Percentiles rank a stretch among this genome's conserved stretches.
phyloP scores from a whole-genome alignment of 2,113 vertebrate species.

The Phalacrocorax carbo region DNA sequence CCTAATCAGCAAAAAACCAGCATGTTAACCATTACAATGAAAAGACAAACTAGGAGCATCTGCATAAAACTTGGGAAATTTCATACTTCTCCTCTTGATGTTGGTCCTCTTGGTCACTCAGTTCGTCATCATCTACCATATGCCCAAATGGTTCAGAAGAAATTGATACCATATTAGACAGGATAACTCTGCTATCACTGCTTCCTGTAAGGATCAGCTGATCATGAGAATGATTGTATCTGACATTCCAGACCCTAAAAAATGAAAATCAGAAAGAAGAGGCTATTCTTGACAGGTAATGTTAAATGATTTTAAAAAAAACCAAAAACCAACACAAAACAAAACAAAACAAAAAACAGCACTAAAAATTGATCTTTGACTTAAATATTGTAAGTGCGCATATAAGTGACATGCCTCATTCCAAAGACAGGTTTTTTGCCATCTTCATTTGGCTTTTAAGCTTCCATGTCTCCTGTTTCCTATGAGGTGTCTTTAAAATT shows the following conservation, averaged over 20 bases:
- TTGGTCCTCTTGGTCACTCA: constrained; percentile 91
- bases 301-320: not conserved
- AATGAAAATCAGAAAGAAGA: not conserved
- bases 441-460: not conserved
- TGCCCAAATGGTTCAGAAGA: constrained; percentile 98
- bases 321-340: no score
- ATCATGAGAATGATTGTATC: constrained; percentile 98
- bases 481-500: not conserved
- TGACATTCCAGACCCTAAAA: constrained; percentile 94
- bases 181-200: constrained; percentile 97
- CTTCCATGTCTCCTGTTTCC: not conserved
- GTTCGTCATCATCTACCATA: constrained; percentile 93
- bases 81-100: constrained; percentile 90
- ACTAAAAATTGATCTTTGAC: not conserved
- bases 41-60: not conserved
- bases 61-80: not conserved
- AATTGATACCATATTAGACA: constrained; percentile 99
- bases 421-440: not conserved
- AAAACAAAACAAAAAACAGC: no score
- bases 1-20: constrained; percentile 7
- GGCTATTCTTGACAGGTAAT: not conserved
- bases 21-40: not conserved
- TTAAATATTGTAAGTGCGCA: not conserved
- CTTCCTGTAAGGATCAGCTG: constrained; percentile 95
- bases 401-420: not conserved